A percentile compares a stretch with the other conserved stretches of the same genome.
Evolutionary conservation across 2,888 invertebrate genomes (phyloP).

Genomic region (Xestia rhomboidea): DNA sequence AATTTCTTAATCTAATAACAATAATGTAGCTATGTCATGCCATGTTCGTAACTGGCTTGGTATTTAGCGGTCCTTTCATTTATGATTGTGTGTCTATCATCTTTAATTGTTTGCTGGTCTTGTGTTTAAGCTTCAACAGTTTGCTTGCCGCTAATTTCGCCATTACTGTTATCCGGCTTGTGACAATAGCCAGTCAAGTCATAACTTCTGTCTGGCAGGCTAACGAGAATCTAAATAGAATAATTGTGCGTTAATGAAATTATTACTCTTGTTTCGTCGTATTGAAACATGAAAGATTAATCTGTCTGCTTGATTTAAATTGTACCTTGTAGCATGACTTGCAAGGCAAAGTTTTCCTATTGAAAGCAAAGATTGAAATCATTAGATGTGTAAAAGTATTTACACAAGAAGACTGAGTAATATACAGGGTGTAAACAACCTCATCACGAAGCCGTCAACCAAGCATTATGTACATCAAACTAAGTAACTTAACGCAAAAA

Average conservation of each 20-base stretch:
- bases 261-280: slow-evolving; percentile 31
- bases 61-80: not conserved
- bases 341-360: no score
- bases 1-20: no score
- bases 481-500: no score
- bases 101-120: slow-evolving; percentile 24
- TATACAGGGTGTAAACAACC: no score
- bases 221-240: slow-evolving; percentile 42
- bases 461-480: no score
- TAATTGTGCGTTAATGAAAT: slow-evolving; percentile 51
- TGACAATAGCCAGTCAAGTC: slow-evolving; percentile 9
- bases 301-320: slow-evolving; percentile 6
- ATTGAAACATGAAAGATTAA: slow-evolving; percentile 21
- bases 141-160: slow-evolving; percentile 11
- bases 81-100: slow-evolving; percentile 12
- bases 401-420: no score
- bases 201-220: not conserved
- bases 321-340: not conserved
- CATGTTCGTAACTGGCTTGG: not conserved
- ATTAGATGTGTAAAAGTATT: no score
- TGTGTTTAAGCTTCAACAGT: slow-evolving; percentile 13
- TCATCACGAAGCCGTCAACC: no score
- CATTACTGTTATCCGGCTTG: slow-evolving; percentile 14
- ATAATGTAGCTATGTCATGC: not conserved
- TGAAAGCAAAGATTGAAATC: no score